A percentile compares a stretch with the other conserved stretches of the same genome.
phyloP scores from a whole-genome alignment of 2,113 vertebrate genomes.

The Aramus guarauna region DNA sequence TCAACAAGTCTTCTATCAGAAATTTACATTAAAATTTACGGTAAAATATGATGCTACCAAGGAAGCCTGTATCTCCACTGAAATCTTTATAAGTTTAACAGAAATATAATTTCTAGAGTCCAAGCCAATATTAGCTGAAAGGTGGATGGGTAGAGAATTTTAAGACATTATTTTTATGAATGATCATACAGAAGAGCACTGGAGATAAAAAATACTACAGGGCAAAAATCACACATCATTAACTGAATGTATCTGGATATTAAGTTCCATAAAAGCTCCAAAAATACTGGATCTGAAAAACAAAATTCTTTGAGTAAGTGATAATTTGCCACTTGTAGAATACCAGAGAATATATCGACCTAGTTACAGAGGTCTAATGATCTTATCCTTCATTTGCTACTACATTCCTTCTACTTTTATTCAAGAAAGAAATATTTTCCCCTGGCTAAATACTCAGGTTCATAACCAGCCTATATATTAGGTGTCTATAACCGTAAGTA shows the following conservation, averaged over 20 bases:
- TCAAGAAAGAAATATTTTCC: background rate
- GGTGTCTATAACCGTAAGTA: background rate
- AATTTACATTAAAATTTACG: background rate
- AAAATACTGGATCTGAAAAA: background rate
- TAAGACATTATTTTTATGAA: background rate
- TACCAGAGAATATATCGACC: background rate
- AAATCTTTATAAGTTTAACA: background rate
- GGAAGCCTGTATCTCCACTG: background rate
- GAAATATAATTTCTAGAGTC: background rate
- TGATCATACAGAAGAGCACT: background rate
- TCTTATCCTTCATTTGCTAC: background rate
- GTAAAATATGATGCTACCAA: background rate
- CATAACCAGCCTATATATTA: background rate
- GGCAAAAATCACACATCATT: background rate
- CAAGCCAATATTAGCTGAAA: background rate
- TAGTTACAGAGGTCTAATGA: background rate
- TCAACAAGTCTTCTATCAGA: background rate
- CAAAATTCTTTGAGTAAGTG: background rate
- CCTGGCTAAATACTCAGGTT: background rate
- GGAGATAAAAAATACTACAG: background rate
- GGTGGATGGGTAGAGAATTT: background rate
- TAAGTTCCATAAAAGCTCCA: background rate
- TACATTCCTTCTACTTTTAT: background rate
- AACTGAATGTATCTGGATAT: background rate
- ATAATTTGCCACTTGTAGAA: background rate